Base-by-base conservation (phyloP, 2,888 invertebrate species). In the Microctonus aethiopoides region DNA sequence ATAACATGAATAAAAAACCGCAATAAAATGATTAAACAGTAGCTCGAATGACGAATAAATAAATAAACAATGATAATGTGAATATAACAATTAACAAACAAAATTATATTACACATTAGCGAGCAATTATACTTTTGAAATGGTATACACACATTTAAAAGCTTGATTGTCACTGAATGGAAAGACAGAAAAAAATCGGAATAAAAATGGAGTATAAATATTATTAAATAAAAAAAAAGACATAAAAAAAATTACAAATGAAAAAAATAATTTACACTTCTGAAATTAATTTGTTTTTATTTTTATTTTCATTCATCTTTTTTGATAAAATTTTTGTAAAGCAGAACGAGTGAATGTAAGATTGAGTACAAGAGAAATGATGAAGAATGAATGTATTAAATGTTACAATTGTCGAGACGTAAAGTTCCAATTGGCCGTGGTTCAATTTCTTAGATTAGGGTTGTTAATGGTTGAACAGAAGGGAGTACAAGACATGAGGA, bases 401-500 rank as follows among this genome's bases (percentile, higher is more conserved):
- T 24, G 24, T 13, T 54, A 11, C 10, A 54, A 24, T 26, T 24
- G 54, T 54, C 26, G 26, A 24, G 54, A 54, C 54, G 54, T 10
- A 24, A 54, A 24, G n/a, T 54, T 54, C 54, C 54, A 24, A 54
- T 54, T 54, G 54, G 24, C 11, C 52, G 52, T 20, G 32, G 62
- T 54, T 68, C 54, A 54, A 70, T 70, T 62, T 39, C 39, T 67
- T 67, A 57, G 61, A 62, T 57, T 70, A 67, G 57, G 56, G 70
- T 67, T 46, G 41, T 65, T 62, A 54, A 70, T 60, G 36, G 54
- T 5, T n/a, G 29, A 29, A 29, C 7, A 3, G 32, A 29, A 52
- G 20, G 5, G 26, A n/a, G 24, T 13, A 56, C 57, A 32, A 62
- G 66, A 41, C 56, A 70, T 7, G 20, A 51, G n/a, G 26, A 11